Evolutionary conservation across 2,888 invertebrate genomes (phyloP).

Genomic region (Chrysina gloriosa): DNA sequence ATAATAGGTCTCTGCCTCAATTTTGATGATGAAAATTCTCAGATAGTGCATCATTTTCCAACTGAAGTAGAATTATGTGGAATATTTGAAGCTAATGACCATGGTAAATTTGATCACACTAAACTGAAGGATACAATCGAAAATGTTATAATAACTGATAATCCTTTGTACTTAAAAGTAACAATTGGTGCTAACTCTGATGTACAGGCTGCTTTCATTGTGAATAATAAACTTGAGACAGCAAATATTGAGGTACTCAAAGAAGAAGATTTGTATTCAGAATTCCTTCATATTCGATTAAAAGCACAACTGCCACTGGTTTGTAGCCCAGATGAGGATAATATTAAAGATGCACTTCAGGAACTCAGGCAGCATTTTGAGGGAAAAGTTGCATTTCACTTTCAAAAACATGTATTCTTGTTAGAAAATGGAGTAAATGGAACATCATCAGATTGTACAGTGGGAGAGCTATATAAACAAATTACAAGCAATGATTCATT

Average conservation of each 20-base stretch:
- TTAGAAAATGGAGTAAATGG: constrained; percentile 71
- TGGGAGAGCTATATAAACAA: constrained; percentile 65
- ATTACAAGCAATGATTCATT: constrained; percentile 34
- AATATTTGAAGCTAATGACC: constrained; percentile 74
- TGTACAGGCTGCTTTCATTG: constrained; percentile 75
- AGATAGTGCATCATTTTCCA: constrained; percentile 76
- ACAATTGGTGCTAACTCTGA: constrained; percentile 28
- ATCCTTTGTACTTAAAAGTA: constrained; percentile 66
- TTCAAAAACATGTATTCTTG: constrained; percentile 74
- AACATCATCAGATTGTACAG: constrained; percentile 66
- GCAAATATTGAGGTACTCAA: constrained; percentile 73
- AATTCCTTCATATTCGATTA: constrained; percentile 78
- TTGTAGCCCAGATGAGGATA: constrained; percentile 70
- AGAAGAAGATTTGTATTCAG: constrained; percentile 73
- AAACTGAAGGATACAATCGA: constrained; percentile 69
- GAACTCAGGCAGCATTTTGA: constrained; percentile 77
- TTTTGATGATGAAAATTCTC: constrained; percentile 68
- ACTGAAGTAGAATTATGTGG: constrained; percentile 84
- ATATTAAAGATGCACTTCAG: constrained; percentile 74
- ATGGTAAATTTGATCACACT: constrained; percentile 71
- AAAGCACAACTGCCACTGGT: constrained; percentile 74
- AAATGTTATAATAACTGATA: constrained; percentile 84
- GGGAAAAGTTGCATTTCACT: constrained; percentile 78
- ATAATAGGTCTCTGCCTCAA: constrained; percentile 78
- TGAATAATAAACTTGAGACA: constrained; percentile 78